Conservation (phyloP, 2,888 invertebrate genomes). For the Gerris lacustris region DNA sequence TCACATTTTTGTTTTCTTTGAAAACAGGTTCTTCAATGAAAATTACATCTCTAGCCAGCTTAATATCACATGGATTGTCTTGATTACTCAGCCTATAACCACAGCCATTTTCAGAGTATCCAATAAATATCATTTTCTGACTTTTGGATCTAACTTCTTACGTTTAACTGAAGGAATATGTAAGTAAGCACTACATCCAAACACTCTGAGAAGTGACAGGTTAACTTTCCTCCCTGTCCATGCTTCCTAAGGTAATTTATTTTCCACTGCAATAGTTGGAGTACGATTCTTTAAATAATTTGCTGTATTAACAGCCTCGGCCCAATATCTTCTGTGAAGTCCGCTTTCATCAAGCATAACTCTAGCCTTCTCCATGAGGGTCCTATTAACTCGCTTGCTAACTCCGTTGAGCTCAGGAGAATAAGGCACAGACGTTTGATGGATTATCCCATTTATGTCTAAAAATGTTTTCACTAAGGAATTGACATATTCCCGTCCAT, state of each 20-base stretch:
- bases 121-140: conserved; percentile 16
- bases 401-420: conserved; percentile 19
- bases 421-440: conserved; percentile 19
- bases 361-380: conserved; percentile 29
- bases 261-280: conserved; percentile 19
- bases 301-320: too few relatives aligned
- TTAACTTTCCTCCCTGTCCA: conserved; percentile 17
- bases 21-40: neutral
- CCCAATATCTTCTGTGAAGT: too few relatives aligned
- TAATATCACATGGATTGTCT: conserved; percentile 6
- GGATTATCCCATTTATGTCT: conserved; percentile 15
- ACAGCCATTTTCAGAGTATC: conserved; percentile 18
- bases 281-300: conserved; percentile 33
- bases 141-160: conserved; percentile 14
- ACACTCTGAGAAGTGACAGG: conserved; percentile 19
- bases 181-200: conserved; percentile 19
- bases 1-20: neutral
- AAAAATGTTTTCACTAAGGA: conserved; percentile 12
- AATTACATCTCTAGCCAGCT: neutral
- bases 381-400: conserved; percentile 11
- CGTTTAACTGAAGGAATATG: conserved; percentile 14
- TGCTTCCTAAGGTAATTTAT: conserved; percentile 19
- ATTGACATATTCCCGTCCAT: conserved; percentile 18
- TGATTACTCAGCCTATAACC: conserved; percentile 17
- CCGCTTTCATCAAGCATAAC: too few relatives aligned